These are phyloP conservation scores for Gortyna flavago DNA, from an alignment of 2,888 invertebrate species.

Conservation along the genomic window DNA sequence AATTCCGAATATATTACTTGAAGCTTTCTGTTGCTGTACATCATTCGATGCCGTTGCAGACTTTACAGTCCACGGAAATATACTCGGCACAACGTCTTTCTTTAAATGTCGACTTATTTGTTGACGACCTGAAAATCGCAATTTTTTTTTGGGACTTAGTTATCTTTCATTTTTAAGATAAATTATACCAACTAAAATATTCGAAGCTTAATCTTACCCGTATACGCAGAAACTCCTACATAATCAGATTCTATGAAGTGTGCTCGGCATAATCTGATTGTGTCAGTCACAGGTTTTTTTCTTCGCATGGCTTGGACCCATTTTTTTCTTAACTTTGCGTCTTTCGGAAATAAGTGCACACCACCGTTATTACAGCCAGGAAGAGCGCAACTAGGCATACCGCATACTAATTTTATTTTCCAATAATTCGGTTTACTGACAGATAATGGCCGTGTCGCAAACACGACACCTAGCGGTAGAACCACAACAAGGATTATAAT, in stretches of 20 bases:
- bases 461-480: constrained; percentile 27
- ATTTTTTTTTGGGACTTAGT: no score
- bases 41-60: background rate
- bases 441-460: constrained; percentile 18
- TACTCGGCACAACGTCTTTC: constrained; percentile 45
- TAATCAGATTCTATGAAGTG: constrained; percentile 33
- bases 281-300: constrained; percentile 23
- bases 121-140: constrained; percentile 16
- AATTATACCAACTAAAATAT: background rate
- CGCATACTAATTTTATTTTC: constrained; percentile 10
- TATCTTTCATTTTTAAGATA: background rate
- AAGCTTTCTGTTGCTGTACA: constrained; percentile 4
- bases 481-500: background rate
- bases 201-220: constrained; percentile 1
- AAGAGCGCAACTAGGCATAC: constrained; percentile 22
- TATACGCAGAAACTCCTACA: constrained; percentile 24
- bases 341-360: constrained; percentile 43
- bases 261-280: constrained; percentile 28
- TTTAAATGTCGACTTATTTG: constrained; percentile 39
- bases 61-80: constrained; percentile 45
- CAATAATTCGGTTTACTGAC: background rate
- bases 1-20: constrained; percentile 10
- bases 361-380: constrained; percentile 31
- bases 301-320: constrained; percentile 45
- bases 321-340: constrained; percentile 34